Base-by-base conservation (phyloP, 2,113 vertebrate genomes). In the Steatornis caripensis region DNA sequence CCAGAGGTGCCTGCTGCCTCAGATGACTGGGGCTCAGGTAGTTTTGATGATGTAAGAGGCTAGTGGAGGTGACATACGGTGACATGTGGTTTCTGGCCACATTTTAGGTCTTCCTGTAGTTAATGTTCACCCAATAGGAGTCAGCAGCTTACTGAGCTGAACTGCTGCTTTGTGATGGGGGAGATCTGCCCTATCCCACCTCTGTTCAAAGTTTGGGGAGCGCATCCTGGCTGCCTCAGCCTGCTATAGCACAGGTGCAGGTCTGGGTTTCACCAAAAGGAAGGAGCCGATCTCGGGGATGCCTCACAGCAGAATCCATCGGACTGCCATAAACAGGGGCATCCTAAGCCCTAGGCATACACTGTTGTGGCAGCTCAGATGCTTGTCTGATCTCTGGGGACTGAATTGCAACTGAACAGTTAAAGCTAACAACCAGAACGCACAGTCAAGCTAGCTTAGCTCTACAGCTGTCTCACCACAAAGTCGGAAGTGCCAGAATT, bases 281-380 rank as follows among this genome's bases (percentile, higher is more conserved):
- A 37, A 46, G 24, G 24, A 39, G 11, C 22, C 2, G 1, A 16
- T 12, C 9, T 12, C 4, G 0, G 3, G 22, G 20, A 4, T 2
- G 0, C 0, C 1, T 8, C 37, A 3, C 10, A 15, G 26, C 51
- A 0, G 0, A 15, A 11, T 20, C 46, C 49, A 3, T 14, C n/a
- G 45, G 23, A 6, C n/a, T 17, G 46, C 29, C 51, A 18, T 3
- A 1, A 53, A 43, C 45, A 55, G 1, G 3, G 6, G 5, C 21
- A 8, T 29, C 23, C 6, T 22, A 2, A 1, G 21, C 39, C 23
- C 6, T 22, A 2, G 1, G 21, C 39, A 48, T 4, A 11, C 23
- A 0, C 24, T 41, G 21, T 22, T 36, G 19, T 19, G 54, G 51
- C 23, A 46, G 18, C 57, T 32, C 30, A 23, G 32, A 2, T 37